Evolutionary conservation across 2,888 invertebrate genomes (phyloP).

Genomic region (Chrysolina americana): DNA sequence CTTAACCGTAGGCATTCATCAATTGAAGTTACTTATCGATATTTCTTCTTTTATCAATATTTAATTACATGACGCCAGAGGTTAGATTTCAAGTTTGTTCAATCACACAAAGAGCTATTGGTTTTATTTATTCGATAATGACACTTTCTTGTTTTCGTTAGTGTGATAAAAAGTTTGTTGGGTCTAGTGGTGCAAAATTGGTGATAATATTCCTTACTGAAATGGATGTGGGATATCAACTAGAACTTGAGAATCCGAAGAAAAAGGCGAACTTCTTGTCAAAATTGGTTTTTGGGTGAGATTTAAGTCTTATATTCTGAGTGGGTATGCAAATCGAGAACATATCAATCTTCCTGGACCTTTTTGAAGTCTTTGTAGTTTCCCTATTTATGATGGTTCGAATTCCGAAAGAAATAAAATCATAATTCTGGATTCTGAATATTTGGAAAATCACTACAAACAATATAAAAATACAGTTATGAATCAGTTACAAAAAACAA

Average conservation of each 20-base stretch:
- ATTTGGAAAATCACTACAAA: too few species aligned
- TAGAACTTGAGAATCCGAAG: slow-evolving; percentile 52
- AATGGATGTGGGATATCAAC: slow-evolving; percentile 52
- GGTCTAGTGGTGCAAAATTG: neutral
- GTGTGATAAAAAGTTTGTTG: neutral
- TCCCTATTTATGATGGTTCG: too few species aligned
- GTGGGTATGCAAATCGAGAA: neutral
- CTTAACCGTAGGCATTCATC: too few species aligned
- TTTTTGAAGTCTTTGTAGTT: too few species aligned
- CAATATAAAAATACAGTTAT: too few species aligned
- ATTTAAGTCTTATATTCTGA: neutral
- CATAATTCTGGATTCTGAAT: too few species aligned
- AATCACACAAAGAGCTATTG: neutral
- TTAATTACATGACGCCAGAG: neutral
- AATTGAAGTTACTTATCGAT: neutral
- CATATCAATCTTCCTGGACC: too few species aligned
- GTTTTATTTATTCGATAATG: neutral
- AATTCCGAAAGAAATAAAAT: too few species aligned
- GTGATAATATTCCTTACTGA: neutral
- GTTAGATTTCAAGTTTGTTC: neutral
- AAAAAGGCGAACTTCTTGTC: slow-evolving; percentile 51
- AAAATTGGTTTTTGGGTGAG: slow-evolving; percentile 29
- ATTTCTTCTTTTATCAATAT: neutral
- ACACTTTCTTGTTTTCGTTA: neutral
- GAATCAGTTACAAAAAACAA: too few species aligned